Conservation (phyloP, 2,113 vertebrate species). For the Upupa epops region DNA sequence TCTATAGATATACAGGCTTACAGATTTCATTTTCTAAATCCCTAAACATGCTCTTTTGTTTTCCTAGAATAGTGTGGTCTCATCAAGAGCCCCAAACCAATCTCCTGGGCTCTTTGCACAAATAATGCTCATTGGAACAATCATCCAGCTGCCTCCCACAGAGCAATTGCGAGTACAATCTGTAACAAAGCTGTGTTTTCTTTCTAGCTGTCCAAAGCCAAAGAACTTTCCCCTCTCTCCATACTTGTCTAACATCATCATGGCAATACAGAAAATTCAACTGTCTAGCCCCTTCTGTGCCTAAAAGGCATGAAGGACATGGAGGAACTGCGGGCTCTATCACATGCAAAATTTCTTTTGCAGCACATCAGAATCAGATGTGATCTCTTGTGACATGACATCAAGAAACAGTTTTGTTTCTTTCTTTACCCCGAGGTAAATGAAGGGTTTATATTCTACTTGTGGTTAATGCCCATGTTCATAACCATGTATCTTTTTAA, state of each 20-base stretch:
- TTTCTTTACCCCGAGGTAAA: constrained; percentile 54
- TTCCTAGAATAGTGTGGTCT: not conserved
- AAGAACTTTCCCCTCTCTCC: constrained; percentile 37
- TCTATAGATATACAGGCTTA: not conserved
- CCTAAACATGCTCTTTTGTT: not conserved
- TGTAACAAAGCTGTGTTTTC: not conserved
- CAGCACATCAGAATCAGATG: constrained; percentile 3
- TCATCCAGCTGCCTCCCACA: not conserved
- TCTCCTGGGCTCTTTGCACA: not conserved
- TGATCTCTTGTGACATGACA: constrained; percentile 55
- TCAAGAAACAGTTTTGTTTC: constrained; percentile 56
- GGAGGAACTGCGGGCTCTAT: constrained; percentile 45
- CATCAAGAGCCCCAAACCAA: not conserved
- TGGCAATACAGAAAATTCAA: not conserved
- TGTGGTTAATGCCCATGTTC: constrained; percentile 28
- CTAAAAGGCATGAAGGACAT: constrained; percentile 51
- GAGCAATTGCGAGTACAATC: not conserved
- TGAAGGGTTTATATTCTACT: constrained; percentile 27
- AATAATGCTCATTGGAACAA: not conserved
- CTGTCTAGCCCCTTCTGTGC: constrained; percentile 38
- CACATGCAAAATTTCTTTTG: constrained; percentile 55
- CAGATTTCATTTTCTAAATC: not conserved
- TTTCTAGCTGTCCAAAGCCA: constrained; percentile 41
- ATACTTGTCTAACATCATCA: constrained; percentile 49
- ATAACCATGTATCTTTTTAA: not conserved